Evolutionary conservation across 2,888 invertebrate species (phyloP), one percentile per base, ranked within the genome.

Genomic region (Helicoverpa assulta): DNA sequence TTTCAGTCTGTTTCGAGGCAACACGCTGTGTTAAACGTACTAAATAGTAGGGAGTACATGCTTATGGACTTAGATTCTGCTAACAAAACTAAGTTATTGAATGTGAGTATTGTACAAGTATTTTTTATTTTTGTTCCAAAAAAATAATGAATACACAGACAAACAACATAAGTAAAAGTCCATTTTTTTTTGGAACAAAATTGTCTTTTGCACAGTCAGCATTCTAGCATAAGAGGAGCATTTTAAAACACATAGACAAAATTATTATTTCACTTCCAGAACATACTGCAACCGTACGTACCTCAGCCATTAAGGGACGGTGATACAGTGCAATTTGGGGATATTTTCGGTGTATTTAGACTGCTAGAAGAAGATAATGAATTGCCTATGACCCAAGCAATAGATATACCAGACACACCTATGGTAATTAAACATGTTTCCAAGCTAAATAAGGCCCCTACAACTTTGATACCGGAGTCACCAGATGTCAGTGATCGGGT

Each of bases 401-500:
- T 94, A 6, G 91, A 93, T 19, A 85, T 95, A 12, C 94, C 94
- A 0, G 94, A 93, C 18, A 95, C 94, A 2, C 95, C 94, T 1
- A 67, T 90, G 1, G 69, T 80, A 1, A 81, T 73, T 2, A 87
- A 82, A 64, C 84, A 86, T 76, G 64, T 88, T 4, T 88, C 91
- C 0, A 91, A 88, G 73, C 47, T 91, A 14, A 86, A 87, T 66
- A 85, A 84, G 71, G 80, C 56, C 18, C 85, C 88, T 2, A 84
- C 79, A 0, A 93, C 90, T 5, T 87, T 88, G 14, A 85, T 95
- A 73, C 95, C 95, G 0, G 95, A 95, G 73, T 95, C 95, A 5
- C 95, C 95, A 2, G 95, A 95, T 85, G 89, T 93, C 62, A 95
- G 95, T 81, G 94, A 95, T 71, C 90, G 84, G 86, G 95, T 95